These are phyloP conservation scores for Trogon melanurus DNA, from an alignment of 2,113 vertebrate species.

Conservation along the genomic window DNA sequence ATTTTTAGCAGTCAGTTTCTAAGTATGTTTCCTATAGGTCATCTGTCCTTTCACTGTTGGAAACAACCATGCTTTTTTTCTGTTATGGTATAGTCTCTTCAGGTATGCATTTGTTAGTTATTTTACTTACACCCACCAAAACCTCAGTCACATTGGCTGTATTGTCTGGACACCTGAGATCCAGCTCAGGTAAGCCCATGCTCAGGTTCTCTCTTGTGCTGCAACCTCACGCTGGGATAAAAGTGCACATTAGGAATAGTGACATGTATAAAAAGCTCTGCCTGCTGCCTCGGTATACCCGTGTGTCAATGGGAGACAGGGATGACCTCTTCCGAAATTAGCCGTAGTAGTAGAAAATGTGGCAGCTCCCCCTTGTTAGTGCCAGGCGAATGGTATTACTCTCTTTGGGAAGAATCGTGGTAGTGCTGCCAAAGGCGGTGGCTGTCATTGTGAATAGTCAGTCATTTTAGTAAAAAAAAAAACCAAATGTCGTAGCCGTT, in stretches of 20 bases:
- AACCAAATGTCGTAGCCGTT: fast-evolving
- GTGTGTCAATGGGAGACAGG: background rate
- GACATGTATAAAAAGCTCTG: background rate
- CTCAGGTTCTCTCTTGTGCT: background rate
- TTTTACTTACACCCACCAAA: background rate
- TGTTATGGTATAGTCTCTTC: background rate
- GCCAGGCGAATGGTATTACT: background rate
- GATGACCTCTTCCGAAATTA: background rate
- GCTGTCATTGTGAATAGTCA: background rate
- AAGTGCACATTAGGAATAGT: background rate
- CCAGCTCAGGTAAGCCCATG: background rate
- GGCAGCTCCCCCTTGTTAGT: background rate
- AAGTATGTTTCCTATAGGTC: conserved; percentile 16
- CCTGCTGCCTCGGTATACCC: background rate
- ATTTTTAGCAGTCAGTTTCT: conserved; percentile 21
- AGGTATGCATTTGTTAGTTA: background rate
- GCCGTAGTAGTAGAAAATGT: background rate
- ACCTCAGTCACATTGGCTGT: background rate
- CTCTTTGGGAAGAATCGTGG: background rate
- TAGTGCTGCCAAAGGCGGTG: background rate
- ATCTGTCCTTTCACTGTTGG: conserved; percentile 13
- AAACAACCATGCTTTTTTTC: background rate
- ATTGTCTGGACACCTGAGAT: background rate
- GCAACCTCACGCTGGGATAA: background rate
- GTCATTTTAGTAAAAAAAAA: background rate